These are phyloP conservation scores for Lasioglossum calceatum DNA, from an alignment of 2,888 invertebrate species.

Conservation along the genomic window DNA sequence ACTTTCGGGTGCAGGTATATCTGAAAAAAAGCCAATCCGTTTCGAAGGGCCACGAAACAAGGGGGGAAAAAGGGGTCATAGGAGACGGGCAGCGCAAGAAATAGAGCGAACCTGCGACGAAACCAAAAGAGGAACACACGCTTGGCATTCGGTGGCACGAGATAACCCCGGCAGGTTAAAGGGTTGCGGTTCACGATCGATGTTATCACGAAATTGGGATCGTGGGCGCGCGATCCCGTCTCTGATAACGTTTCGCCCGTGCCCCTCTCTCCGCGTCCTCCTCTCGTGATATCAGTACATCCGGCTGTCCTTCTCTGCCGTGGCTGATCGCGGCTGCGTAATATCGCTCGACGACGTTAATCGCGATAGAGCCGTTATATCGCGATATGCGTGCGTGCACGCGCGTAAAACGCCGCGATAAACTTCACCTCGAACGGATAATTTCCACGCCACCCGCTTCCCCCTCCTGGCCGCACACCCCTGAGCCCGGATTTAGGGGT, in stretches of 20 bases:
- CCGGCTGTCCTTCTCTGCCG: slow-evolving; percentile 51
- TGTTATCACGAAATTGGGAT: slow-evolving; percentile 68
- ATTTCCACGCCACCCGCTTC: slow-evolving; percentile 48
- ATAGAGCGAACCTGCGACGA: slow-evolving; percentile 21
- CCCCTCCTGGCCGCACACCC: background rate
- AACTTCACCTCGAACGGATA: slow-evolving; percentile 46
- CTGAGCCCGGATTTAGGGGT: background rate
- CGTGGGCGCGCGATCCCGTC: slow-evolving; percentile 55
- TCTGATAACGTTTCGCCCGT: slow-evolving; percentile 45
- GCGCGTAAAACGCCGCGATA: slow-evolving; percentile 63
- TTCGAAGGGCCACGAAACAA: background rate
- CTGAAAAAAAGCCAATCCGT: background rate
- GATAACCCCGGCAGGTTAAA: slow-evolving; percentile 53
- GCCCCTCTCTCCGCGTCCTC: background rate
- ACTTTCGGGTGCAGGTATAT: background rate
- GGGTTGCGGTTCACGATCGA: slow-evolving; percentile 62
- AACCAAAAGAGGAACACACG: slow-evolving; percentile 32
- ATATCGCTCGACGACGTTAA: slow-evolving; percentile 61
- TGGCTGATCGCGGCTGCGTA: slow-evolving; percentile 55
- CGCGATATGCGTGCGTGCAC: slow-evolving; percentile 67
- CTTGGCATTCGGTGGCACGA: slow-evolving; percentile 6
- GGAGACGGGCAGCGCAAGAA: background rate
- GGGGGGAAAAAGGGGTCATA: background rate
- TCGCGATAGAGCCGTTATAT: slow-evolving; percentile 63
- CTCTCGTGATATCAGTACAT: slow-evolving; percentile 39